Percentiles rank a stretch among this genome's conserved stretches.
phyloP scores from a whole-genome alignment of 2,888 invertebrate species.

The Caenorhabditis wallacei region DNA sequence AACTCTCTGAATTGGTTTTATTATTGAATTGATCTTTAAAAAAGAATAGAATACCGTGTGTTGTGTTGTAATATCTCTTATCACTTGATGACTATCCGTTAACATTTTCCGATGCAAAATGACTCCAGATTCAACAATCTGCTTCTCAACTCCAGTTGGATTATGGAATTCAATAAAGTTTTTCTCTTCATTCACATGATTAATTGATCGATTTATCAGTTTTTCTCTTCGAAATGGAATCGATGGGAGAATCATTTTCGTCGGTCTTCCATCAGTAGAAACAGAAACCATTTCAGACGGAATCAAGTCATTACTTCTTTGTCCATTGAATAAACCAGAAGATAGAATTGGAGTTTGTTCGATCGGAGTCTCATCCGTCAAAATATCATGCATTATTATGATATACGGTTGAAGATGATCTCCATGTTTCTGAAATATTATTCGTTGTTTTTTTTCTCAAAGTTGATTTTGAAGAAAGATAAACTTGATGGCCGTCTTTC shows the following conservation, averaged over 20 bases:
- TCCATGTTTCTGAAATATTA: conserved; percentile 78
- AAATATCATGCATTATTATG: conserved; percentile 79
- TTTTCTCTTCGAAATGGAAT: conserved; percentile 16
- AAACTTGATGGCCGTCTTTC: not conserved
- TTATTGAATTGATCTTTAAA: not conserved
- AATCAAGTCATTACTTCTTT: conserved; percentile 37
- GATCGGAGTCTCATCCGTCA: conserved; percentile 68
- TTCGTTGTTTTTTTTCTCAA: not conserved
- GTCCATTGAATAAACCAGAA: conserved; percentile 52
- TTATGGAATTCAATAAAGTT: conserved; percentile 56
- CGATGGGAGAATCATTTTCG: conserved; percentile 21
- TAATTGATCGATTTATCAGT: not conserved
- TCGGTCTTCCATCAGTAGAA: conserved; percentile 28
- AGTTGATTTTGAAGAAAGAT: conserved; percentile 9
- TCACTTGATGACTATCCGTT: conserved; percentile 70
- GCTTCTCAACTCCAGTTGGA: conserved; percentile 24
- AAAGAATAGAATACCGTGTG: conserved; percentile 60
- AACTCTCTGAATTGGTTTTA: conserved; percentile 63
- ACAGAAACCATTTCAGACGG: conserved; percentile 25
- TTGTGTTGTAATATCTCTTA: conserved; percentile 73
- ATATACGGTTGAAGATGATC: conserved; percentile 80
- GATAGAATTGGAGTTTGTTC: conserved; percentile 1
- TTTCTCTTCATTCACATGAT: conserved; percentile 12
- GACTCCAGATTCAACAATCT: conserved; percentile 38
- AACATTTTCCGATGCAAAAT: conserved; percentile 52